These are phyloP conservation scores for Idaea aversata DNA, from an alignment of 2,888 invertebrate genomes.

Conservation along the genomic window DNA sequence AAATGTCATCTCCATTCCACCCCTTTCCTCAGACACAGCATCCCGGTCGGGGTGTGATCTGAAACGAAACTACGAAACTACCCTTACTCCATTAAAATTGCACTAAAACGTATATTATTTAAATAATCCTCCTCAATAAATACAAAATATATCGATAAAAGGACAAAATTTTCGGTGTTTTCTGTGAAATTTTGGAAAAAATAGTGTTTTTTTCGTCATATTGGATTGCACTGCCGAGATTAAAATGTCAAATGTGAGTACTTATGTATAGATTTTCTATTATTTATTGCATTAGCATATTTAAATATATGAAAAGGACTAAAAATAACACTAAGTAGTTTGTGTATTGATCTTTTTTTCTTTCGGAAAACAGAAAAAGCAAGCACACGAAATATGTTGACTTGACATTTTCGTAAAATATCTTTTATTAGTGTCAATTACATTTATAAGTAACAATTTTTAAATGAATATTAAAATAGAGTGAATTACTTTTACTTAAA, in stretches of 20 bases:
- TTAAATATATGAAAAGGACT: neutral
- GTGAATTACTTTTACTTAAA: no score
- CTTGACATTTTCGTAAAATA: neutral
- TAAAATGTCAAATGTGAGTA: neutral
- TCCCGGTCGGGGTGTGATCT: constrained; percentile 72
- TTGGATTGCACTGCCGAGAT: neutral
- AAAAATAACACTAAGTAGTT: neutral
- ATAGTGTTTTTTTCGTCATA: neutral
- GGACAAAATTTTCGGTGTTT: constrained; percentile 15
- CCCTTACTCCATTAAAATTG: constrained; percentile 59
- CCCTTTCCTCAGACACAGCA: constrained; percentile 54
- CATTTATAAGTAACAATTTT: no score
- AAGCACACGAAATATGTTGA: neutral
- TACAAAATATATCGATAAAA: constrained; percentile 11
- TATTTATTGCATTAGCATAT: no score
- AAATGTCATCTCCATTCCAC: constrained; percentile 43
- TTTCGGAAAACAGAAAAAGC: neutral
- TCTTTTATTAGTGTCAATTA: neutral
- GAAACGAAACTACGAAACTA: constrained; percentile 39
- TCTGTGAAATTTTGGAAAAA: constrained; percentile 13
- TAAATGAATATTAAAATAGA: no score
- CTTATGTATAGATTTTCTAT: neutral
- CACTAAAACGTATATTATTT: constrained; percentile 55
- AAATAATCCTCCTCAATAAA: constrained; percentile 44
- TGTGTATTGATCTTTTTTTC: neutral